Evolutionary conservation across 1,140 invertebrate species (phyloP), one percentile per base, ranked within the genome.

Genomic region (Frieseomelitta varia): DNA sequence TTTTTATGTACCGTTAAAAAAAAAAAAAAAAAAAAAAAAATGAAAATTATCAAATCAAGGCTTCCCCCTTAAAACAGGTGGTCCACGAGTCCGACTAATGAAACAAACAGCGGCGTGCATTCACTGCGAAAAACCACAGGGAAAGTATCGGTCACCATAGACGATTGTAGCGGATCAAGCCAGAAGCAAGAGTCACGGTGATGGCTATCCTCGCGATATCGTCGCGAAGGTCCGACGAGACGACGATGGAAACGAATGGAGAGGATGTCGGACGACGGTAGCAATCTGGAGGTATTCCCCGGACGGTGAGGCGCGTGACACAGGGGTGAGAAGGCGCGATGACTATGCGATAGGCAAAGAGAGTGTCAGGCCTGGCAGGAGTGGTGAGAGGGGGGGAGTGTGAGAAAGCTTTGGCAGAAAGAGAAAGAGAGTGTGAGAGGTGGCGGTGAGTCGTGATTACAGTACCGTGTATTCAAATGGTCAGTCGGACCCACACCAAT

Each of bases 401-500:
- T 61, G 88, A 89, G 88, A 81, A 85, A 86, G 73, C 77, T 61
- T 61, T n/a, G 24, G 58, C 24, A 24, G 58, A 27, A 27, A 27
- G 63, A 30, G n/a, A 65, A 30, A 65, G 63, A 65, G 63, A 27
- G 63, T 3, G 15, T n/a, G 27, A 65, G 63, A 90, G 75, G 80
- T 72, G 80, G 71, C 88, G 80, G 73, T 79, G 93, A 81, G 93
- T 92, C 92, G 93, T 95, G 94, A 94, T 95, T 95, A 95, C 93
- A 93, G 93, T 92, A 78, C 87, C 93, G 93, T 93, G 92, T 94
- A 95, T 95, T 94, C 94, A 95, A 95, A 95, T 95, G 94, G 94
- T 94, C 94, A 94, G 90, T 91, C 90, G 81, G 90, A 93, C 91
- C 93, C 92, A 93, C 93, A 94, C 94, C 94, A 95, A 95, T 95